Base-by-base conservation (phyloP, 2,888 invertebrate species). In the Linnaemya tessellans region DNA sequence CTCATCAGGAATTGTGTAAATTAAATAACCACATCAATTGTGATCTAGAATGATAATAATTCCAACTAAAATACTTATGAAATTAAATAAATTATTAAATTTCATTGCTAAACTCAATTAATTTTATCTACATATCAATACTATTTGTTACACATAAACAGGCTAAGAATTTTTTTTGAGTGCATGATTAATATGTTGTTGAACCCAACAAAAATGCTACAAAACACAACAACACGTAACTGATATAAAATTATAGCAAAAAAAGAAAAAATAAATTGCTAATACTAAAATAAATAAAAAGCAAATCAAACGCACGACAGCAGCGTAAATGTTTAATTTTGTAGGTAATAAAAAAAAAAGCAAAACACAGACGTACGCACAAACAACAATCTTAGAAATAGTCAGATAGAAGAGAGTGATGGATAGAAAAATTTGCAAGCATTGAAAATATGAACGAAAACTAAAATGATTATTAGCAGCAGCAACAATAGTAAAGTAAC, bases 281-380 rank as follows among this genome's bases (percentile, higher is more conserved):
- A 68, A 82, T 82, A 51, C 65, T 73, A 58, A 79, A 78, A 78
- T 60, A 78, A 78, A 83, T 83, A 82, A 38, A 56, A 71, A 73
- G 58, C 68, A 83, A 64, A 73, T 74, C 74, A 68, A 79, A 84
- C 68, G 73, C 75, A 74, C 78, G 73, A 80, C 67, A 80, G 65
- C 84, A 80, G 75, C 80, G 74, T 68, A 80, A 84, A 75, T 84
- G 80, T 80, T 84, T 75, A 75, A 75, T 80, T 80, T 70, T 84
- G 56, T 71, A 84, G 84, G 80, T 84, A 80, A 75, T 71, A 67
- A 60, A 65, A 46, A 35, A 41, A 11, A 11, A 1, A 41, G 5
- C 4, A 2, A 30, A 2, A 3, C 43, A 4, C 1, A 43, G 58
- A 64, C 54, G 54, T 22, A 25, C 30, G 15, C n/a, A 25, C 49